Evolutionary conservation across 2,113 vertebrate species (phyloP).

Genomic region (Thryonomys swinderianus): DNA sequence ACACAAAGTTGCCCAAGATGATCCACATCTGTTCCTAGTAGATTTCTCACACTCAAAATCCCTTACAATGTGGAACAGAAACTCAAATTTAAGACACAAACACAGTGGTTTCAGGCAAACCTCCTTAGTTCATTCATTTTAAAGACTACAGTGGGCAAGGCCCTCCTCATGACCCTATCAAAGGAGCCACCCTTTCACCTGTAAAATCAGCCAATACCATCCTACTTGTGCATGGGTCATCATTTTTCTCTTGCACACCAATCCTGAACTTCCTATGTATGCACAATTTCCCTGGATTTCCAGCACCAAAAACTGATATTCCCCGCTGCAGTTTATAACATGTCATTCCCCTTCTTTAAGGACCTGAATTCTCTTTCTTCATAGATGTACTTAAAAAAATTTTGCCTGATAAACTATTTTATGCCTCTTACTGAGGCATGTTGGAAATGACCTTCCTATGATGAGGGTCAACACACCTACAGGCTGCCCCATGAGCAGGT

Average conservation of each 20-base stretch:
- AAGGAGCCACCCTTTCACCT: background rate
- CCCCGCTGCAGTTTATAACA: background rate
- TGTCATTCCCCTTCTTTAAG: background rate
- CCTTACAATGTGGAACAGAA: background rate
- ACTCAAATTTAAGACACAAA: background rate
- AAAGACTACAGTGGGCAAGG: background rate
- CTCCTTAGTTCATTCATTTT: background rate
- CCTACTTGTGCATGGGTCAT: background rate
- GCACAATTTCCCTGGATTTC: background rate
- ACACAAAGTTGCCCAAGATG: background rate
- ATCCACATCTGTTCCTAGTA: background rate
- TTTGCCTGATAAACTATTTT: background rate
- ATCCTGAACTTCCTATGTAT: background rate
- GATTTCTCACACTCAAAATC: background rate
- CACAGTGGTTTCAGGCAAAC: background rate
- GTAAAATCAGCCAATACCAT: background rate
- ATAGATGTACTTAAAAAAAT: background rate
- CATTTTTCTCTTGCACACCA: background rate
- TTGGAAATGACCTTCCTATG: background rate
- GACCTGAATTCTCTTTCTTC: background rate
- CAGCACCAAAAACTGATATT: background rate
- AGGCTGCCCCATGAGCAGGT: background rate
- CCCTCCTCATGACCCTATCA: background rate
- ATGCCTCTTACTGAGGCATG: background rate
- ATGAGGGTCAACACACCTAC: background rate